Conservation (phyloP, 2,797 vertebrate genomes). For the Phoebastria nigripes region DNA sequence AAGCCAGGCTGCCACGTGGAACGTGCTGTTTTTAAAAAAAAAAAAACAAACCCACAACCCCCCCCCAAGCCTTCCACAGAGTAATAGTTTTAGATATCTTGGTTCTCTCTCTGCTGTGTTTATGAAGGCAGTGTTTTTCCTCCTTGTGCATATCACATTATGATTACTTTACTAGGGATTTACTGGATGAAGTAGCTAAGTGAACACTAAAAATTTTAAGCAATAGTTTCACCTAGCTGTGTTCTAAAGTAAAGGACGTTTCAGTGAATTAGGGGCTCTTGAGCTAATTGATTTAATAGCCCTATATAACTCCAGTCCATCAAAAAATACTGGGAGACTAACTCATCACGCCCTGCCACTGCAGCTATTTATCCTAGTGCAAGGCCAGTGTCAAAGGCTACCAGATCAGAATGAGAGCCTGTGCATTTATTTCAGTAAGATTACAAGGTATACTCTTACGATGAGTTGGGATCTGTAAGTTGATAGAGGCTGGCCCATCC, state of each 20-base stretch:
- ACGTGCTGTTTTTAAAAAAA: neutral
- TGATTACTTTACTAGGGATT: neutral
- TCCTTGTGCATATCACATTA: neutral
- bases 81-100: neutral
- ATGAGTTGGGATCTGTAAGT: neutral
- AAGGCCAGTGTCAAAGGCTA: neutral
- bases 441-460: neutral
- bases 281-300: neutral
- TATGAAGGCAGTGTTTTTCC: neutral
- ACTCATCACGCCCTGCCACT: neutral
- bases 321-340: neutral
- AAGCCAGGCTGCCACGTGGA: neutral
- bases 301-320: neutral
- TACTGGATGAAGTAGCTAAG: neutral
- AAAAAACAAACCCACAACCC: neutral
- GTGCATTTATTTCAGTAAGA: neutral
- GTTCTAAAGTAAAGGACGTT: neutral
- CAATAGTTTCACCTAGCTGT: neutral
- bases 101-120: neutral
- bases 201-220: neutral
- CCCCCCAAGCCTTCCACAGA: neutral
- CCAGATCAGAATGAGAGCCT: neutral
- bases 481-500: neutral
- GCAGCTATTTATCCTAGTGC: neutral
- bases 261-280: neutral